A percentile compares a stretch with the other conserved stretches of the same genome.
These are phyloP conservation scores for Empis livida DNA, from an alignment of 2,888 invertebrate genomes.

Conservation along the genomic window DNA sequence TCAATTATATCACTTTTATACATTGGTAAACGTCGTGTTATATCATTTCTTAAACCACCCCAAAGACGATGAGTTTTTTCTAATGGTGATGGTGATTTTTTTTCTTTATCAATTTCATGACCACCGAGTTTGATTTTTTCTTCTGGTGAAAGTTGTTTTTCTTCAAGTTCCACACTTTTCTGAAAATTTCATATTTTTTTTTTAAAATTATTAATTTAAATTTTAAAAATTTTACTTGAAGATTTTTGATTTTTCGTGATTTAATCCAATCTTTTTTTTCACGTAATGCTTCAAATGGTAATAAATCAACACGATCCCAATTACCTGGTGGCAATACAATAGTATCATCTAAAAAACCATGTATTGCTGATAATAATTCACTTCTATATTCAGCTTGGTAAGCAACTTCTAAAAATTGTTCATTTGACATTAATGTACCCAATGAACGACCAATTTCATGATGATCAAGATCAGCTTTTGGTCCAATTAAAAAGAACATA, in stretches of 20 bases:
- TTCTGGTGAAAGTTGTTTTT: constrained; percentile 15
- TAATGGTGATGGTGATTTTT: constrained; percentile 58
- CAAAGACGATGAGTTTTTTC: constrained; percentile 60
- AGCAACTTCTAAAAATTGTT: constrained; percentile 69
- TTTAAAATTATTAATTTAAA: not conserved
- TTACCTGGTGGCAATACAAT: constrained; percentile 88
- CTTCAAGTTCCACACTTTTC: not conserved
- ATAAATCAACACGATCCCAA: constrained; percentile 74
- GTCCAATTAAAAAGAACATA: constrained; percentile 76
- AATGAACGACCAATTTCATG: constrained; percentile 87
- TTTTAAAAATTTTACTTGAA: constrained; percentile 27
- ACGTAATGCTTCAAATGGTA: constrained; percentile 72
- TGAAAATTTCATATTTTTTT: not conserved
- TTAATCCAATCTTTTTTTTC: constrained; percentile 66
- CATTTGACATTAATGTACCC: constrained; percentile 83
- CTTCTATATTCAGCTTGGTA: constrained; percentile 69
- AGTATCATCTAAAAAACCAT: constrained; percentile 83
- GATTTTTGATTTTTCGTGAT: constrained; percentile 52
- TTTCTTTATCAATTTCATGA: constrained; percentile 38
- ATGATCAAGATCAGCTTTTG: constrained; percentile 66
- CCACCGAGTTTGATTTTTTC: constrained; percentile 21
- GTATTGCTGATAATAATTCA: constrained; percentile 73
- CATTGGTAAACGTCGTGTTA: constrained; percentile 60
- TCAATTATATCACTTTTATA: constrained; percentile 73
- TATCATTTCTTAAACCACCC: constrained; percentile 74